phyloP scores from a whole-genome alignment of 2,113 vertebrate genomes.

The Saccopteryx leptura region DNA sequence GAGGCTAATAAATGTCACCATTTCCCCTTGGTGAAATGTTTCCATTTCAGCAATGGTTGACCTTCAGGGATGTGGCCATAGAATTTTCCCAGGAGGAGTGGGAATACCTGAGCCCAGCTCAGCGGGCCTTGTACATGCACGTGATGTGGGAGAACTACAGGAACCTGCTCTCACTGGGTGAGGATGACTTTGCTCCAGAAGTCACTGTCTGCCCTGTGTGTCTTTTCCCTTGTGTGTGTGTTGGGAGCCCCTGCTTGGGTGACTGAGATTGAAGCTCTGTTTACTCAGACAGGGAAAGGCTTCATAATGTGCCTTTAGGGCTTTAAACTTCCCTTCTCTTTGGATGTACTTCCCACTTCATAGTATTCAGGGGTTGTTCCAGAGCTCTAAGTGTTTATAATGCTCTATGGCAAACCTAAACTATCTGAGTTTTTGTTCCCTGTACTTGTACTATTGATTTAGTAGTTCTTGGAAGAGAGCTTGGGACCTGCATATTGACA shows the following conservation, averaged over 20 bases:
- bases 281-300: background rate
- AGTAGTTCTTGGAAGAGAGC: background rate
- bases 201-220: no score
- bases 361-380: no score
- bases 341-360: no score
- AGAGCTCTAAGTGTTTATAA: no score
- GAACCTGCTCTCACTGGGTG: background rate
- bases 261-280: background rate
- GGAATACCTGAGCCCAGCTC: background rate
- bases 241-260: background rate
- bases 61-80: background rate
- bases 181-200: no score
- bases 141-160: slow-evolving; percentile 72
- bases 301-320: background rate
- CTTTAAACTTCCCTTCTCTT: background rate
- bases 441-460: background rate
- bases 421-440: background rate
- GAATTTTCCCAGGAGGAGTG: slow-evolving; percentile 33
- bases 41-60: slow-evolving; percentile 9
- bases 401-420: no score
- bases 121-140: background rate
- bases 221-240: no score
- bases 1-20: background rate
- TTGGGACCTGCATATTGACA: background rate
- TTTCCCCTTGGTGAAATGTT: background rate